Base-by-base conservation (phyloP, 2,888 invertebrate species). In the Halictus quadricinctus region DNA sequence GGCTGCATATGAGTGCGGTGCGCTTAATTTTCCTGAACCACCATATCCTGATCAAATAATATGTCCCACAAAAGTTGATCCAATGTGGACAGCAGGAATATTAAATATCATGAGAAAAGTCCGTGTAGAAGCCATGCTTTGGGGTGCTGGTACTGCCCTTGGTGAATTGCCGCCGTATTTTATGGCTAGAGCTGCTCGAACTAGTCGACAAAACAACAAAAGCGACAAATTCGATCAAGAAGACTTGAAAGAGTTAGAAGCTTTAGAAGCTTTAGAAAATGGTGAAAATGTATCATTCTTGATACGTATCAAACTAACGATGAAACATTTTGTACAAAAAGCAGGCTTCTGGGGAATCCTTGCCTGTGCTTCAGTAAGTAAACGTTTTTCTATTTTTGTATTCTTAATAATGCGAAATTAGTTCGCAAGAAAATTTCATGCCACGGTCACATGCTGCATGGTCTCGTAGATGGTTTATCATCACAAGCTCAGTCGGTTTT, bases 101-200 rank as follows among this genome's bases (percentile, higher is more conserved):
- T 98, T 98, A 96, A 97, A 97, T 90, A 99, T 99, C 88, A 98
- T 99, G 97, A 96, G 97, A 54, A 99, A 99, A 95, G 97, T 99
- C 36, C 96, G 99, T 43, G 95, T 99, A 88, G 99, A 99, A 95
- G 98, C 99, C 18, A 98, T 99, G 96, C 97, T 99, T 95, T 99
- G 99, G 99, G 99, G 98, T 6, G 97, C 98, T 41, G 98, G 99
- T 7, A 99, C 99, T 0, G 99, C 99, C 0, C 95, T 99, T n/a
- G 99, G 99, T 0, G 99, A 99, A 94, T 95, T 99, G 89, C 99
- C 99, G 5, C 99, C 99, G 0, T 99, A 99, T 96, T 99, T 99
- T 95, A 99, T 99, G 99, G 99, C 99, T n/a, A 96, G 98, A 85
- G 99, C 99, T 7, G 98, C 98, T 0, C 95, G 98, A 15, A 95